Conservation (phyloP, 2,113 vertebrate species). For the Todiramphus saurophagus region DNA sequence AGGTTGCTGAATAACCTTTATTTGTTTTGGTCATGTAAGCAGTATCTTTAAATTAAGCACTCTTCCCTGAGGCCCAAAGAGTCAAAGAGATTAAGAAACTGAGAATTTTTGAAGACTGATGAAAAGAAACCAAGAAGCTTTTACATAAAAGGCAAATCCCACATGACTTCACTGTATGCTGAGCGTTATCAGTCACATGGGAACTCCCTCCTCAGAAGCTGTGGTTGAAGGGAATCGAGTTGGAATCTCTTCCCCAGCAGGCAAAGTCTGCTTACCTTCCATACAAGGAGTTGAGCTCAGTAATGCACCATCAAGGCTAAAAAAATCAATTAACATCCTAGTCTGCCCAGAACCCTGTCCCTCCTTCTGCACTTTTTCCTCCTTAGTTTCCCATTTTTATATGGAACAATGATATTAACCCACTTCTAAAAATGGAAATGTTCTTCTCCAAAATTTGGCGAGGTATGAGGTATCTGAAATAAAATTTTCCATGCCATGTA, state of each 20-base stretch:
- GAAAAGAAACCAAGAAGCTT: conserved; percentile 1
- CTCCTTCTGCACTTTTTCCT: neutral
- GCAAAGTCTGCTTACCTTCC: neutral
- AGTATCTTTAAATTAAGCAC: neutral
- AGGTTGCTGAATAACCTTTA: neutral
- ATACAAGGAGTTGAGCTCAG: neutral
- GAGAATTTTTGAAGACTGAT: neutral
- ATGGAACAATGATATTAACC: neutral
- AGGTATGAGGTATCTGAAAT: neutral
- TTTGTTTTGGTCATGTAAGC: neutral
- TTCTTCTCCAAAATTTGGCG: neutral
- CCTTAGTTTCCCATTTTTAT: neutral
- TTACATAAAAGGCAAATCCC: neutral
- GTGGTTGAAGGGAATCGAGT: neutral
- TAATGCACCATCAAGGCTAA: neutral
- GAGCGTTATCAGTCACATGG: neutral
- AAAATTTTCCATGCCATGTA: neutral
- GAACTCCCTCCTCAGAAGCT: neutral
- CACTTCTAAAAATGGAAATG: neutral
- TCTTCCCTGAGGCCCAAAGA: neutral
- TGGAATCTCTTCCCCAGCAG: neutral
- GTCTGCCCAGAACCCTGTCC: neutral
- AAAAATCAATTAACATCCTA: neutral
- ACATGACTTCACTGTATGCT: neutral
- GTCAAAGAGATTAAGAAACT: neutral